Conservation (phyloP, 2,797 vertebrate species). For the Amniataba percoides region DNA sequence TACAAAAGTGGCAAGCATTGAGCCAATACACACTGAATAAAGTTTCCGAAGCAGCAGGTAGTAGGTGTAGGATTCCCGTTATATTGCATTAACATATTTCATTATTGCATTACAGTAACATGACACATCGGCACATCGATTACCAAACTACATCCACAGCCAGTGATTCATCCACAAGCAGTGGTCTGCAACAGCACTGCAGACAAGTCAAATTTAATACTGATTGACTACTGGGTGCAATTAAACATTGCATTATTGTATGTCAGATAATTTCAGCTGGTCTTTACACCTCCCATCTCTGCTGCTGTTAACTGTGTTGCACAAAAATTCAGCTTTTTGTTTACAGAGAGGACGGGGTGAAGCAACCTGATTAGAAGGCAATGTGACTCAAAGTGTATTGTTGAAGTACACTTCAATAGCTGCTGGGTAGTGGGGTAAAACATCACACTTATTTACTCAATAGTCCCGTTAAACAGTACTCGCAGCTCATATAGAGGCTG, state of each 20-base stretch:
- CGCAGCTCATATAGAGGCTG: conserved; percentile 1
- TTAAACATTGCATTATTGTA: conserved; percentile 1
- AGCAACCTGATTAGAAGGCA: conserved; percentile 5
- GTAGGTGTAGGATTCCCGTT: conserved; percentile 70
- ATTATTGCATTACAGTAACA: conserved; percentile 47
- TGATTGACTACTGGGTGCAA: neutral
- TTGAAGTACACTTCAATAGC: conserved; percentile 25
- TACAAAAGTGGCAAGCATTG: conserved; percentile 68
- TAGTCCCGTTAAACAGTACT: neutral
- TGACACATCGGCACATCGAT: neutral
- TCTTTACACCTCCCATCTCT: neutral
- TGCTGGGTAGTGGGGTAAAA: conserved; percentile 9
- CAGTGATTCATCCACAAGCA: neutral
- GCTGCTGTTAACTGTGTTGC: conserved; percentile 14
- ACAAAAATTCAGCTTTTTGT: conserved; percentile 1
- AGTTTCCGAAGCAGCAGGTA: conserved; percentile 60
- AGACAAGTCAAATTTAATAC: neutral
- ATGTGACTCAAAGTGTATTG: neutral
- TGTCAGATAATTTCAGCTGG: conserved; percentile 4
- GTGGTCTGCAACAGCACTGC: neutral
- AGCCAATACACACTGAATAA: conserved; percentile 52
- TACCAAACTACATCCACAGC: neutral
- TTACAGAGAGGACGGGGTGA: neutral
- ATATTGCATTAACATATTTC: conserved; percentile 16
- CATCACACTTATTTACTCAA: conserved; percentile 6